Conservation (phyloP, 2,888 invertebrate species). For the Lasioglossum oenotherae region DNA sequence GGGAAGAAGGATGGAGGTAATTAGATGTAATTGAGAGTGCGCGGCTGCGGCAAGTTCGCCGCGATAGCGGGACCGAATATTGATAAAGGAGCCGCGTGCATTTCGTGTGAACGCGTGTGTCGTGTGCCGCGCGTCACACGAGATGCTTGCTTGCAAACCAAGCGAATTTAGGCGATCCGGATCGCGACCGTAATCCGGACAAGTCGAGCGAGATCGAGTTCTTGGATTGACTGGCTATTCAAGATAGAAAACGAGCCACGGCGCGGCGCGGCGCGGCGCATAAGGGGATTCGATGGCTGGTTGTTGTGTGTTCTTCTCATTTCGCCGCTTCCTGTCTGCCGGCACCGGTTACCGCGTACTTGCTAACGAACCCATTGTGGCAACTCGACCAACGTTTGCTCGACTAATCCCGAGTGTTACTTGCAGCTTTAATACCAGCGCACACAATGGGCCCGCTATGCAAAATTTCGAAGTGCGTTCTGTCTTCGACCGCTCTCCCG, state of each 20-base stretch:
- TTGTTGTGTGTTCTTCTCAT: conserved; percentile 71
- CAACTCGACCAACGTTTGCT: conserved; percentile 78
- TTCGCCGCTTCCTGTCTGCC: conserved; percentile 75
- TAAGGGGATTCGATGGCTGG: conserved; percentile 64
- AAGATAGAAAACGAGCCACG: conserved; percentile 58
- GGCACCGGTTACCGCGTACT: conserved; percentile 75
- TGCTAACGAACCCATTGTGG: conserved; percentile 82
- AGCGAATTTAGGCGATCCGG: conserved; percentile 50
- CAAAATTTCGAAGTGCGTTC: conserved; percentile 62
- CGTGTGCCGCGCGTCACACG: conserved; percentile 7
- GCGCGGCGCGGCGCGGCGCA: conserved; percentile 42
- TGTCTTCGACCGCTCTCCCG: conserved; percentile 45
- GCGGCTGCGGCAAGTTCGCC: background rate
- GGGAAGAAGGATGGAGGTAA: conserved; percentile 2
- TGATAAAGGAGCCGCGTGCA: conserved; percentile 14
- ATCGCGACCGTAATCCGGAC: conserved; percentile 31
- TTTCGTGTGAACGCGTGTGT: background rate
- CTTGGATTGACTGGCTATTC: conserved; percentile 22
- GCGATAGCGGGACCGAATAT: conserved; percentile 20
- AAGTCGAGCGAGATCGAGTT: conserved; percentile 20
- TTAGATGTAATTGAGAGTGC: conserved; percentile 23
- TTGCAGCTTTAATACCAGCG: conserved; percentile 69
- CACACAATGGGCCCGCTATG: conserved; percentile 55
- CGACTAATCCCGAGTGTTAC: conserved; percentile 78
- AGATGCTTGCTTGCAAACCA: conserved; percentile 45